Percentiles rank a stretch among this genome's conserved stretches.
Conservation (phyloP, 2,113 vertebrate genomes). For the Pachypanchax playfairii region DNA sequence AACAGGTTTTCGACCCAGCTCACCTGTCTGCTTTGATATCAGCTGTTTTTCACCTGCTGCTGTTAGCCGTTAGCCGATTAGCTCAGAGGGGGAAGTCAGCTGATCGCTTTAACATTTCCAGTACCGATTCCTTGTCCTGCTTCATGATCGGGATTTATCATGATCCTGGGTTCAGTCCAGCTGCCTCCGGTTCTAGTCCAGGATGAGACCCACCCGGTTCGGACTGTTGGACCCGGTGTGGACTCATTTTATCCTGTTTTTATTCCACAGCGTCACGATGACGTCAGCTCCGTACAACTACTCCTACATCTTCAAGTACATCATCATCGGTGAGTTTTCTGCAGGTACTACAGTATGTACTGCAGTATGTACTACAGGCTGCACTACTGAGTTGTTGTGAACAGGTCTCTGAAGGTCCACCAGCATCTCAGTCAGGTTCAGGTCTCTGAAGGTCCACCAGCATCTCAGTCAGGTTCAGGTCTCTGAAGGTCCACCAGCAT, state of each 20-base stretch:
- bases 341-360: too few species aligned
- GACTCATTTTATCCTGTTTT: conserved; percentile 3
- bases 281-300: conserved; percentile 99
- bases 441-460: too few species aligned
- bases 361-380: too few species aligned
- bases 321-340: conserved; percentile 96
- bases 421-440: neutral
- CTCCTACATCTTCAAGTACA: conserved; percentile 99
- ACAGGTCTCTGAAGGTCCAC: too few species aligned
- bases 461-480: too few species aligned
- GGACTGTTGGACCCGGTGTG: neutral
- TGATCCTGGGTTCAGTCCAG: neutral
- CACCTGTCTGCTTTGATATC: accelerated
- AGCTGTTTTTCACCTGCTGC: neutral
- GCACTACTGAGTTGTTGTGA: too few species aligned
- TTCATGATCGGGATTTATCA: conserved; percentile 25
- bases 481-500: neutral
- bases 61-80: conserved; percentile 30
- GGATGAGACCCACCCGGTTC: neutral
- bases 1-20: accelerated
- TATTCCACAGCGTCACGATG: conserved; percentile 86
- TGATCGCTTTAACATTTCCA: conserved; percentile 5
- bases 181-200: neutral
- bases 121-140: neutral
- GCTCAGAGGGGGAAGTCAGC: neutral